phyloP scores from a whole-genome alignment of 1,140 invertebrate genomes.

The Drosophila virilis region DNA sequence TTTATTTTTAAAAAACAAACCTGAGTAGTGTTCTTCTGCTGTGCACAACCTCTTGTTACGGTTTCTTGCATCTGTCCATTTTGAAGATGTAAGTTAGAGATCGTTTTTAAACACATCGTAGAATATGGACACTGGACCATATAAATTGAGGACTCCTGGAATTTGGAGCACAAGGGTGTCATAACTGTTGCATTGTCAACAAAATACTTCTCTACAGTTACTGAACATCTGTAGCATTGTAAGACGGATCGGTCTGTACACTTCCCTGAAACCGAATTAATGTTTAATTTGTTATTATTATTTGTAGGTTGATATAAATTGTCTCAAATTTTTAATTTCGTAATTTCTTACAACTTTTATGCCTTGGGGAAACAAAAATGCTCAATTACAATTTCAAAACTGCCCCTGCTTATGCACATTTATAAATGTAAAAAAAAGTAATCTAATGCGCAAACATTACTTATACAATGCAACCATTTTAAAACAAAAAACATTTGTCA shows the following conservation, averaged over 20 bases:
- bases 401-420: too few species aligned
- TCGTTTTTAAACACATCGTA: slow-evolving; percentile 91
- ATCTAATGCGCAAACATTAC: too few species aligned
- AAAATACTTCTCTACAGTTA: slow-evolving; percentile 84
- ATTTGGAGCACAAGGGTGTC: slow-evolving; percentile 88
- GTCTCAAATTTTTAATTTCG: neutral
- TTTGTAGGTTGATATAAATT: too few species aligned
- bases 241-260: slow-evolving; percentile 55
- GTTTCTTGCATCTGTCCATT: slow-evolving; percentile 87
- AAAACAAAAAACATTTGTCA: too few species aligned
- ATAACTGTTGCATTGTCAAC: slow-evolving; percentile 80
- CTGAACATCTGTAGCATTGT: slow-evolving; percentile 89
- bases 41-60: slow-evolving; percentile 89
- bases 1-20: slow-evolving; percentile 25
- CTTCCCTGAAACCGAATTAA: slow-evolving; percentile 37
- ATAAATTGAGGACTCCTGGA: slow-evolving; percentile 88
- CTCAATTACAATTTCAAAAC: too few species aligned
- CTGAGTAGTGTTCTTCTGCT: slow-evolving; percentile 88
- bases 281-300: too few species aligned
- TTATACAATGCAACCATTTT: too few species aligned
- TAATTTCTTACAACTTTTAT: neutral
- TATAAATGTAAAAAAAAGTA: too few species aligned
- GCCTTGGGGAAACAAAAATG: too few species aligned
- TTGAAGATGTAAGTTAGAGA: slow-evolving; percentile 86
- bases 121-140: slow-evolving; percentile 91